Percentiles rank a stretch among this genome's conserved stretches.
These are phyloP conservation scores for Ichneumoninae sp. DNA, from an alignment of 2,888 invertebrate species.

Conservation along the genomic window DNA sequence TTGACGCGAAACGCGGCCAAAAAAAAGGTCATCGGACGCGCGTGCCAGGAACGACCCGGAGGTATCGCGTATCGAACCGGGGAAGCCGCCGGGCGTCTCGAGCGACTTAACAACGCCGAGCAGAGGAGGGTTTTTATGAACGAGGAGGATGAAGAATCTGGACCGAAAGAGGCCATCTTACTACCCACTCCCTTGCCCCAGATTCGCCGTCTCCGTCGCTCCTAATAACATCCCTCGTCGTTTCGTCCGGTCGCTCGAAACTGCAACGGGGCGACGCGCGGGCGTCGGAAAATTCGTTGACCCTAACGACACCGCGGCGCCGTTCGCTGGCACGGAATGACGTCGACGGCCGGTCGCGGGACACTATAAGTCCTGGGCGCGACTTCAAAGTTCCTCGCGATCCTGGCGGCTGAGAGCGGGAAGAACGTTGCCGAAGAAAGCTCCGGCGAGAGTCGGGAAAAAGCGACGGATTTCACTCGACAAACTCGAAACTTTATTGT, in stretches of 20 bases:
- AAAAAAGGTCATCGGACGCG: background rate
- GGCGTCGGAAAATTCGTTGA: constrained; percentile 75
- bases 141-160: constrained; percentile 45
- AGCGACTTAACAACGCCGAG: constrained; percentile 21
- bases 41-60: constrained; percentile 8
- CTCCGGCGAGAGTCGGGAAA: background rate
- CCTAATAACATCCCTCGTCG: constrained; percentile 8
- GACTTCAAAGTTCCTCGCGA: constrained; percentile 37
- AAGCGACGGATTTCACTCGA: background rate
- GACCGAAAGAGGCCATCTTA: constrained; percentile 68
- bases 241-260: background rate
- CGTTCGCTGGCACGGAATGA: constrained; percentile 56
- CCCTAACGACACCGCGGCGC: constrained; percentile 76
- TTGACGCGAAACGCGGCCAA: too few relatives aligned
- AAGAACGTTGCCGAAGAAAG: background rate
- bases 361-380: background rate
- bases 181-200: background rate
- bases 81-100: constrained; percentile 7
- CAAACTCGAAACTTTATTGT: background rate
- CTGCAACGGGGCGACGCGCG: constrained; percentile 62
- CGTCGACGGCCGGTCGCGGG: constrained; percentile 4
- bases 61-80: constrained; percentile 2
- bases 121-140: constrained; percentile 19
- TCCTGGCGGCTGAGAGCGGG: background rate
- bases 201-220: background rate